Base-by-base conservation (phyloP, 2,113 vertebrate species). In the Myrmecophaga tridactyla region DNA sequence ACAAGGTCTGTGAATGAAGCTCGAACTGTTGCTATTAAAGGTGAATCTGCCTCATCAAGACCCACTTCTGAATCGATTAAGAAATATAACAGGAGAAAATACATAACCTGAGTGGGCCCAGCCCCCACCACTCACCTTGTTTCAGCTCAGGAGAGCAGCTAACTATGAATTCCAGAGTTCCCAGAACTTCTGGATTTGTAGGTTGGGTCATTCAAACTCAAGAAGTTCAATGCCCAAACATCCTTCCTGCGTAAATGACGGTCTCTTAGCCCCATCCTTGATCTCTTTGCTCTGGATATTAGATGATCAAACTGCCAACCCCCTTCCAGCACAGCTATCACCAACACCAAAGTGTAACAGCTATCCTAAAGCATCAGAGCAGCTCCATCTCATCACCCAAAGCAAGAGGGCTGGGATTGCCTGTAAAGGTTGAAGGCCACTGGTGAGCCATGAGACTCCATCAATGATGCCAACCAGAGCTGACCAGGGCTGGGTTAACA, bases 21-120 rank as follows among this genome's bases (percentile, higher is more conserved):
- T 58, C 36, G 41, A 58, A 29, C 4, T 72, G 9, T 21, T 29
- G 36, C 17, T 4, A 27, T 25, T 53, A 21, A 31, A 1, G 2
- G 2, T n/a, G 15, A 43, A 36, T 21, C 34, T 12, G 60, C 36
- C 21, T 72, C 69, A 15, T 23, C 69, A 41, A 29, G 27, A 43
- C 29, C 27, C 27, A 10, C 39, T 87, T 43, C 69, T n/a, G 39
- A 60, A 25, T 11, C 7, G 39, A 34, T 23, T 21, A 25, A 60
- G 70, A 53, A 75, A 41, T 14, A 17, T 31, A 31, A 7, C 10
- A 1, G 8, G n/a, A 75, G 80, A 76, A 76, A 39, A 76, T 1
- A 12, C 14, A 43, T 4, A 20, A 3, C 48, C 3, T 4, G 65
- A 72, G 31, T 11, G 1, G 10, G 23, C 2, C 31, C 29, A n/a